Conservation (phyloP, 2,797 vertebrate genomes). For the Podarcis lilfordi region DNA sequence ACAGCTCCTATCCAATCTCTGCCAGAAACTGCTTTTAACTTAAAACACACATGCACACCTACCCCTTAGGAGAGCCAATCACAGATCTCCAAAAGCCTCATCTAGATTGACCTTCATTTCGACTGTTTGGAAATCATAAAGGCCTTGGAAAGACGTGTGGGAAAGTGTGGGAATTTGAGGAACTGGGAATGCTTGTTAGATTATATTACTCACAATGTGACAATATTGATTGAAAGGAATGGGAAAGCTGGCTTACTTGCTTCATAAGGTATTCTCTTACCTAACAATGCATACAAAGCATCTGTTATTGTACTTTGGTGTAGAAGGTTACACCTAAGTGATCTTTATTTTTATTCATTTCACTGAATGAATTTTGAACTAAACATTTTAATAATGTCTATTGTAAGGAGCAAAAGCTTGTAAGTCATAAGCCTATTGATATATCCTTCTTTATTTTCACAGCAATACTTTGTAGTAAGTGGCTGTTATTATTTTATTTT, state of each 20-base stretch:
- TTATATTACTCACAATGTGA: not conserved
- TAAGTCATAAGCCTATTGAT: not conserved
- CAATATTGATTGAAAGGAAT: not conserved
- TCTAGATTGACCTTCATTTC: not conserved
- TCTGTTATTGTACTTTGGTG: not conserved
- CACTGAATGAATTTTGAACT: not conserved
- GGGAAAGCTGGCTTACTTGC: not conserved
- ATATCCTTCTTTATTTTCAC: not conserved
- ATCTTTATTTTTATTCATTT: not conserved
- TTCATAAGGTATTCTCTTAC: not conserved
- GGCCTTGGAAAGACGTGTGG: not conserved
- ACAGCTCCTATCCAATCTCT: not conserved
- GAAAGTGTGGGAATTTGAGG: not conserved
- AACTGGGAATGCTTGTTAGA: not conserved
- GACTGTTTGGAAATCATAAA: not conserved
- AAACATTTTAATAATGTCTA: not conserved
- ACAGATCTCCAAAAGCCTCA: not conserved
- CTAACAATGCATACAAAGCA: not conserved
- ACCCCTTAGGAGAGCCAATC: not conserved
- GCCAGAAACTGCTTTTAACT: not conserved
- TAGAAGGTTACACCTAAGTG: not conserved
- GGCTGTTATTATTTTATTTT: not conserved
- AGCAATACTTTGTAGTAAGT: not conserved
- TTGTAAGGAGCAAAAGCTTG: not conserved
- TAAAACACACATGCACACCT: not conserved